phyloP scores from a whole-genome alignment of 1,140 invertebrate species.

The Mizuhopecten yessoensis region DNA sequence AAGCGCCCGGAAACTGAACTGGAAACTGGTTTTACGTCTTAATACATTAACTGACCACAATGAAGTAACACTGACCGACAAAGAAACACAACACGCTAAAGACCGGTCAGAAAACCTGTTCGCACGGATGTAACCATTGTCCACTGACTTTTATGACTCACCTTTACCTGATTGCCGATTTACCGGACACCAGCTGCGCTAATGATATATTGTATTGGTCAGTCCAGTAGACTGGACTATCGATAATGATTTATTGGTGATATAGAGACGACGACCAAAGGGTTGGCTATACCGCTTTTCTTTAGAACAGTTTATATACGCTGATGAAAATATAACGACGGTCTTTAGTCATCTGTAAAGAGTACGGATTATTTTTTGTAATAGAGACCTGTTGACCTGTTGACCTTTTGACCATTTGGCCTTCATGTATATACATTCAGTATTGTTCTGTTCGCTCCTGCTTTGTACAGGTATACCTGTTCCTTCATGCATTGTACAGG shows the following conservation, averaged over 20 bases:
- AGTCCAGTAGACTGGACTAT: background rate
- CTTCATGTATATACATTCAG: no score
- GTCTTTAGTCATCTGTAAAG: background rate
- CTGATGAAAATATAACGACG: background rate
- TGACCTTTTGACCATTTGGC: no score
- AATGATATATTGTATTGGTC: background rate
- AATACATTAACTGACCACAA: background rate
- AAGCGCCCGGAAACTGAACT: background rate
- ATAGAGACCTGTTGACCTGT: background rate
- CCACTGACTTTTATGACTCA: constrained; percentile 1
- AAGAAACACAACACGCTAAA: background rate
- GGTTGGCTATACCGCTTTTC: background rate
- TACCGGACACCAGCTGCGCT: background rate
- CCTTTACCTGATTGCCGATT: background rate
- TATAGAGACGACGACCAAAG: background rate
- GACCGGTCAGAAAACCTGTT: background rate
- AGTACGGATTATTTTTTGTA: background rate
- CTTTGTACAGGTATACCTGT: no score
- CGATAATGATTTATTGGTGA: background rate
- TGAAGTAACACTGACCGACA: background rate
- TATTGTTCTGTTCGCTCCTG: no score
- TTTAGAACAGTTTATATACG: background rate
- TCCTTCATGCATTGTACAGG: no score
- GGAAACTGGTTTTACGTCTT: background rate
- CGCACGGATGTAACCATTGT: background rate